Percentiles rank a stretch among this genome's conserved stretches.
Conservation (phyloP, 2,888 invertebrate genomes). For the Dolichopus griseipennis region DNA sequence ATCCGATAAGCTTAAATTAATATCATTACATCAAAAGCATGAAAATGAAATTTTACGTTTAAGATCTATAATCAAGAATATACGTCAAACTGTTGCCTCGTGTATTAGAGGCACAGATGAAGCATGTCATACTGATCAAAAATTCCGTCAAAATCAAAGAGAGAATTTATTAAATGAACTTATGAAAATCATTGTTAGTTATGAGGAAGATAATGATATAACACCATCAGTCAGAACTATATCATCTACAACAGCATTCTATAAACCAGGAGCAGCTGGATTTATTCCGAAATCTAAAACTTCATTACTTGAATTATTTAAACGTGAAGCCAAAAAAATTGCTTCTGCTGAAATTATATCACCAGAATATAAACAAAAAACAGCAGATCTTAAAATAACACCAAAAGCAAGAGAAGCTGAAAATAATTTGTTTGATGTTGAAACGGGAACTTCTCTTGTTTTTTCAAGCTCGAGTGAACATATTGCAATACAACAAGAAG, state of each 20-base stretch:
- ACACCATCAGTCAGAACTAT: slow-evolving; percentile 38
- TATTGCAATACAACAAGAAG: slow-evolving; percentile 28
- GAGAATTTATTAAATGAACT: slow-evolving; percentile 50
- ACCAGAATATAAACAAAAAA: slow-evolving; percentile 27
- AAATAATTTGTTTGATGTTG: slow-evolving; percentile 34
- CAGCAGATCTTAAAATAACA: slow-evolving; percentile 26
- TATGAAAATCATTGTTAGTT: slow-evolving; percentile 34
- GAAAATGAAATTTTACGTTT: slow-evolving; percentile 48
- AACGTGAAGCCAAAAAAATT: slow-evolving; percentile 28
- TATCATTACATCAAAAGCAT: slow-evolving; percentile 41
- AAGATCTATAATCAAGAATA: slow-evolving; percentile 51
- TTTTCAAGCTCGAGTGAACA: slow-evolving; percentile 38
- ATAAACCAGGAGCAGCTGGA: slow-evolving; percentile 57
- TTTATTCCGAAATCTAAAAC: slow-evolving; percentile 50
- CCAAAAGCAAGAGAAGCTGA: slow-evolving; percentile 24
- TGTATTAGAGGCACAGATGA: slow-evolving; percentile 42
- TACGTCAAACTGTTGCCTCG: slow-evolving; percentile 52
- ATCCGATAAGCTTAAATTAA: slow-evolving; percentile 31
- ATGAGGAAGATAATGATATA: slow-evolving; percentile 27
- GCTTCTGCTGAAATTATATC: slow-evolving; percentile 23
- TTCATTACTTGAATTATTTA: slow-evolving; percentile 30
- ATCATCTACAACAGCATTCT: slow-evolving; percentile 42
- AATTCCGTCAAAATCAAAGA: slow-evolving; percentile 46
- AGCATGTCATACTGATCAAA: slow-evolving; percentile 42
- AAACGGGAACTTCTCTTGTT: slow-evolving; percentile 35